Conservation (phyloP, 2,888 invertebrate genomes). For the Xestoiulus laeticollis region DNA sequence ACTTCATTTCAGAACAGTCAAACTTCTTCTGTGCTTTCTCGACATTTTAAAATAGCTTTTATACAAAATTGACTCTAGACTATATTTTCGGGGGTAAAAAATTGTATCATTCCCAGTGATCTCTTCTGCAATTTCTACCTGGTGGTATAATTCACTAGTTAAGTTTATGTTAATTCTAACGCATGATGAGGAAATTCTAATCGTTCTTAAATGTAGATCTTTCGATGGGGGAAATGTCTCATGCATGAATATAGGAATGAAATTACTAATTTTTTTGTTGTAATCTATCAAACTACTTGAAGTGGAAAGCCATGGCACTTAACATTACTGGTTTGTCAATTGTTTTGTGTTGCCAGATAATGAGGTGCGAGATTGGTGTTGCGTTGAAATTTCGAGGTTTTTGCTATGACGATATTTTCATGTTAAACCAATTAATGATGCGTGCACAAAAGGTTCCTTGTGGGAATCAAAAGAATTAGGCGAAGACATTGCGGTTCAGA, state of each 20-base stretch:
- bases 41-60: background rate
- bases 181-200: background rate
- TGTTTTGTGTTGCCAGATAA: background rate
- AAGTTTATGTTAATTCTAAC: background rate
- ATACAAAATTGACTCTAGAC: background rate
- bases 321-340: slow-evolving; percentile 21
- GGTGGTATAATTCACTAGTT: background rate
- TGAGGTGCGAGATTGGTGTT: background rate
- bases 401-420: background rate
- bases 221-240: background rate
- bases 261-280: background rate
- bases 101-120: background rate
- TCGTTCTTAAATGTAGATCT: background rate
- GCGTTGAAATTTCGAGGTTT: background rate
- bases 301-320: slow-evolving; percentile 11
- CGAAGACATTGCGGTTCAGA: background rate
- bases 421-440: background rate
- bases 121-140: background rate
- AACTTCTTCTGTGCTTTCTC: background rate
- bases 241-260: background rate
- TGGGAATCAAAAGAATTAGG: background rate
- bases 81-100: background rate
- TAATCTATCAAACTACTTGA: background rate
- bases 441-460: background rate
- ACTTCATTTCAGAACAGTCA: background rate